These are phyloP conservation scores for Anguilla rostrata DNA, from an alignment of 2,113 vertebrate species.

Conservation along the genomic window DNA sequence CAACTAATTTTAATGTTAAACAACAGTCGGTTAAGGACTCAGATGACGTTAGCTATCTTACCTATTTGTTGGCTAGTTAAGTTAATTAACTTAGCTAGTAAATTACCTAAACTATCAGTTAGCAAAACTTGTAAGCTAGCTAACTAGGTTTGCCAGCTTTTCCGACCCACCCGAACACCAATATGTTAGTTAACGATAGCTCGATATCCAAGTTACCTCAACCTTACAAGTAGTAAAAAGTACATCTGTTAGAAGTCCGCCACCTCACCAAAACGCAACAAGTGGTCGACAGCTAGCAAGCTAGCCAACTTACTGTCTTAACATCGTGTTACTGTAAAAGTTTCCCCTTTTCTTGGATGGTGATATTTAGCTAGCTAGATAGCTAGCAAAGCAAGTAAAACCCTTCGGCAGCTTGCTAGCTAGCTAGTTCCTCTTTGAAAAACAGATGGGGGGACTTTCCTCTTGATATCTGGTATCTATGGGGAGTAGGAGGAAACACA, in stretches of 20 bases:
- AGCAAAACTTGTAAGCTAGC: neutral
- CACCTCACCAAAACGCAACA: constrained; percentile 4
- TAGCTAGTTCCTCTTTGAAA: neutral
- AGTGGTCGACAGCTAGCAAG: neutral
- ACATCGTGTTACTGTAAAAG: neutral
- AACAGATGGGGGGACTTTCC: neutral
- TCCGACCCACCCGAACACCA: neutral
- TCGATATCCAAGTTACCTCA: neutral
- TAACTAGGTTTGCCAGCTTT: neutral
- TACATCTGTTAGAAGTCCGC: neutral
- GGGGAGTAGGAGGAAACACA: neutral
- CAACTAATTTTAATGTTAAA: too few relatives aligned
- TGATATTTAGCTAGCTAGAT: neutral
- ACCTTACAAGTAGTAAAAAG: neutral
- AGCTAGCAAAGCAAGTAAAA: constrained; percentile 1
- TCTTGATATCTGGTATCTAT: neutral
- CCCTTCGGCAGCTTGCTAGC: neutral
- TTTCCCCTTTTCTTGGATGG: neutral
- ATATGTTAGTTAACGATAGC: neutral
- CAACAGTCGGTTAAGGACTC: neutral
- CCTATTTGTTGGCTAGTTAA: neutral
- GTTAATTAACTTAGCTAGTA: neutral
- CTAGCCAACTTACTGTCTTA: constrained; percentile 1
- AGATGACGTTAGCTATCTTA: neutral
- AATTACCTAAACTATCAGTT: too few relatives aligned